phyloP scores from a whole-genome alignment of 2,113 vertebrate genomes.

The Pterophyllum scalare region DNA sequence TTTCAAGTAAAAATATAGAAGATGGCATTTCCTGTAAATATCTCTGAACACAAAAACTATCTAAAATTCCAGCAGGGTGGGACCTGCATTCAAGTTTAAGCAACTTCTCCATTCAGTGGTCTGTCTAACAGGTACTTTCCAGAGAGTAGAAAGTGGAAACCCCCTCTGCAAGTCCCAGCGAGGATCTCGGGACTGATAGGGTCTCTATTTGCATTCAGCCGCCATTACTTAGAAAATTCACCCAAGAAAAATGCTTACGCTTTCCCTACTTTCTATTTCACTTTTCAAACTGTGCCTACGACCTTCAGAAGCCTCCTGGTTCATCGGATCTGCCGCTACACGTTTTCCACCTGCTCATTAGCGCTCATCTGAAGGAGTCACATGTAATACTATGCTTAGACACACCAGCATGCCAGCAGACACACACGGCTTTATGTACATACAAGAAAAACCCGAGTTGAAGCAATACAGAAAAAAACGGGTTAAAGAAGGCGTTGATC shows the following conservation, averaged over 20 bases:
- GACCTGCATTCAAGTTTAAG: not conserved
- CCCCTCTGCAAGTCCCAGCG: not conserved
- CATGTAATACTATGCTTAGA: not conserved
- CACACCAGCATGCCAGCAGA: not conserved
- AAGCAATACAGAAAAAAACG: not conserved
- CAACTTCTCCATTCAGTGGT: slow-evolving; percentile 22
- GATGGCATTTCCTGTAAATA: not conserved
- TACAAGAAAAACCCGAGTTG: not conserved
- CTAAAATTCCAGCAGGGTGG: not conserved
- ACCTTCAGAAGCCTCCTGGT: slow-evolving; percentile 33
- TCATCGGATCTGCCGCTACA: slow-evolving; percentile 1
- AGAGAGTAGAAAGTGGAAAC: slow-evolving; percentile 17
- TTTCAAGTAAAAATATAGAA: not conserved
- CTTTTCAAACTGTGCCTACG: not conserved
- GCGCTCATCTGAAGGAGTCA: not conserved
- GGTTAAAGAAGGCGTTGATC: not conserved
- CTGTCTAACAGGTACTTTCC: slow-evolving; percentile 38
- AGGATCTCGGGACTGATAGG: not conserved
- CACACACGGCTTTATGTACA: not conserved
- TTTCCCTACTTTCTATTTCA: slow-evolving; percentile 10
- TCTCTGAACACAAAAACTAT: not conserved
- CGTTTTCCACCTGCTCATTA: slow-evolving; percentile 15
- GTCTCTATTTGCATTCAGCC: not conserved
- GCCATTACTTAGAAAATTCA: not conserved
- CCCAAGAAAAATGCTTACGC: not conserved